These are phyloP conservation scores for Pseudolaguvia tuberculata DNA, from an alignment of 2,113 vertebrate genomes.

Conservation along the genomic window DNA sequence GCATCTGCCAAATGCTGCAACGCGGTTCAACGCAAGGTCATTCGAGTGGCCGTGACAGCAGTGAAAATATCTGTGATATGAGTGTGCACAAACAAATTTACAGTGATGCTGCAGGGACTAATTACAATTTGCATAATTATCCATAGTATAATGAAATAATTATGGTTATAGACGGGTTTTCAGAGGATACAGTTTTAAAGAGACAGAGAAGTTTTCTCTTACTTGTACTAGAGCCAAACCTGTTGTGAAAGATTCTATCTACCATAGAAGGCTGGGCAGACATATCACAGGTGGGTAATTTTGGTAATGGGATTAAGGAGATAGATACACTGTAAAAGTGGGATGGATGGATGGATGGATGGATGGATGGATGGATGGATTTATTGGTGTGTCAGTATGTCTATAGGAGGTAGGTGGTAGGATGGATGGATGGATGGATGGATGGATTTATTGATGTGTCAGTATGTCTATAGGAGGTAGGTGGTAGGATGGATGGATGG, in stretches of 20 bases:
- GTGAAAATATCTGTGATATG: slow-evolving; percentile 4
- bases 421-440: no score
- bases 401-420: no score
- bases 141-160: slow-evolving; percentile 11
- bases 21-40: background rate
- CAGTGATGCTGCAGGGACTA: slow-evolving; percentile 1
- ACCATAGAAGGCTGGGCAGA: background rate
- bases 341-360: no score
- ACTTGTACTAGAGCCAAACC: background rate
- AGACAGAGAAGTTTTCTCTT: background rate
- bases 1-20: background rate
- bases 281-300: background rate
- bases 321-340: no score
- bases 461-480: no score
- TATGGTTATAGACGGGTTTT: slow-evolving; percentile 9
- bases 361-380: no score
- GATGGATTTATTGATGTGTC: no score
- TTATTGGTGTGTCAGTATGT: no score
- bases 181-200: background rate
- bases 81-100: slow-evolving; percentile 26
- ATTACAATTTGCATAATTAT: slow-evolving; percentile 23
- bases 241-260: background rate
- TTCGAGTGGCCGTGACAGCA: background rate
- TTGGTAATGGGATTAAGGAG: no score
- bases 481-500: no score